Evolutionary conservation across 2,888 invertebrate species (phyloP), one percentile per base, ranked within the genome.

Genomic region (Cancer borealis): DNA sequence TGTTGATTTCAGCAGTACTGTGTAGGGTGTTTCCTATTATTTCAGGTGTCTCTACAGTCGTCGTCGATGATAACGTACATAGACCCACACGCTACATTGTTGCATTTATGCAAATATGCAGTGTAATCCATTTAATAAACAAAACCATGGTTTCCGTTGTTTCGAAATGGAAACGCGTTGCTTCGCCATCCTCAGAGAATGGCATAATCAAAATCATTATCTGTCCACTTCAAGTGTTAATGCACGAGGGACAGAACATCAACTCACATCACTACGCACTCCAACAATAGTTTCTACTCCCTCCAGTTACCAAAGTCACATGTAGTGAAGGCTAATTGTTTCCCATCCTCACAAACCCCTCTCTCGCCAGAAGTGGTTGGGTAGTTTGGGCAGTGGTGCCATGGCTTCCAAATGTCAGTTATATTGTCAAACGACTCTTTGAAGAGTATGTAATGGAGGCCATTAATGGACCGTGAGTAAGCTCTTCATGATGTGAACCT

Each of bases 151-250:
- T 66, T 66, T 17, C 66, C 66, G 21, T 66, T 66, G 66, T 66
- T 66, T n/a, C 66, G n/a, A n/a, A 66, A 21, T 66, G 66, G n/a
- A 21, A 6, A 66, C 66, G 21, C 21, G 66, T 66, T 66, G n/a
- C 66, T 66, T 66, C 66, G 66, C 21, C 60, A n/a, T 66, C n/a
- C 66, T n/a, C 66, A 66, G 66, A n/a, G 66, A 66, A n/a, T 66
- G n/a, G 66, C 66, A n/a, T 66, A 21, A 66, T 66, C 21, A 66
- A 66, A 21, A 66, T 66, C 66, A 66, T 66, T 66, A 66, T 66
- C 66, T 66, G 66, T 66, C 66, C 66, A 66, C 66, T 66, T 66
- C 66, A 66, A 21, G 66, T 66, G 66, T 66, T 66, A n/a, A 66
- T 66, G 66, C n/a, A n/a, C 54, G 12, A 17, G 54, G 3, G 54